Base-by-base conservation (phyloP, 64 coral and sea anemone genomes). In the Montipora capricornis region DNA sequence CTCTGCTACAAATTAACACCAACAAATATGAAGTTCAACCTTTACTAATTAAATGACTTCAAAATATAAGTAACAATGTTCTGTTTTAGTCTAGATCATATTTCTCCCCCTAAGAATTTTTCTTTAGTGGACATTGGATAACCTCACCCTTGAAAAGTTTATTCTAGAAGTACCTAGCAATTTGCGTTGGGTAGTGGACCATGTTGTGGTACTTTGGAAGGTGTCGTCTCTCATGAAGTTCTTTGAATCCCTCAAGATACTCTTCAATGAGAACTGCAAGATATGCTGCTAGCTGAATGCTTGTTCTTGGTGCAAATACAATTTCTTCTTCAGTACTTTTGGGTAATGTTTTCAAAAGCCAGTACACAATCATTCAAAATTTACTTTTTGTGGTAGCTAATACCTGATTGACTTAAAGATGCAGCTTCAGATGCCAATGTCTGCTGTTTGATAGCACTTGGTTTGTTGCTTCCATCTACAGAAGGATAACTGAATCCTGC, bases 151-250 rank as follows among this genome's bases (percentile, higher is more conserved):
- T 29, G 29, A 29, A 29, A 29, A 29, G 29, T 29, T 29, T 29
- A 29, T 29, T 29, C 29, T 29, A 29, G 29, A 29, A 29, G 29
- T 88, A 94, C 92, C 76, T 88, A 46, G 88, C 55, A 75, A 94
- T 94, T 55, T 89, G 92, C 12, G 53, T 78, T 80, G 92, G 67
- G 59, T 89, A 94, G 55, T 94, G 92, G 45, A 89, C 92, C 92
- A 94, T 94, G 58, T 88, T 88, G 61, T 94, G 84, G 59, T 94
- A 85, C 75, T 88, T 89, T 79, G 86, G 86, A 77, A 94, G 88
- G 47, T 52, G 24, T 58, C 8, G 17, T 57, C 85, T 47, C 4
- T 88, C 59, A 74, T 94, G 73, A 7, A 80, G 46, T 51, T 73
- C 44, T 9, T 62, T 74, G 66, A 81, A 94, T 58, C 80, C 76